phyloP scores from a whole-genome alignment of 2,888 invertebrate genomes.

The Diplolepis rosae region DNA sequence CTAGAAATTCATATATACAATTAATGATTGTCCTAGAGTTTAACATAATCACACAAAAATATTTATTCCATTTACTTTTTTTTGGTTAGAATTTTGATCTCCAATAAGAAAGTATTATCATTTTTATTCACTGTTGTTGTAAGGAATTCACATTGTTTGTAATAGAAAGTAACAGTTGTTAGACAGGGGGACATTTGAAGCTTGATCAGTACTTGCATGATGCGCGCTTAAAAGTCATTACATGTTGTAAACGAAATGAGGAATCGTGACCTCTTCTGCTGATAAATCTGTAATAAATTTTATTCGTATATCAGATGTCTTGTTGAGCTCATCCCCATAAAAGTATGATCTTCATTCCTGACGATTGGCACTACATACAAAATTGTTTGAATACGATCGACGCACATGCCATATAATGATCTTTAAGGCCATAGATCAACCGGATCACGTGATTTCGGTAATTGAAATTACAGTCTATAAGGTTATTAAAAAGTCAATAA shows the following conservation, averaged over 20 bases:
- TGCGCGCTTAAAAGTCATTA: not conserved
- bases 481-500: no score
- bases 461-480: no score
- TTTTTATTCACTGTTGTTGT: no score
- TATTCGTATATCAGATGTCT: constrained; percentile 9
- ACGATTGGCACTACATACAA: constrained; percentile 2
- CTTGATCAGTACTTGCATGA: not conserved
- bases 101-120: no score
- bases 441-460: no score
- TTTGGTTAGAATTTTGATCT: no score
- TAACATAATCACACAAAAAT: no score
- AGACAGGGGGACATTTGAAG: not conserved
- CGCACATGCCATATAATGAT: constrained; percentile 15
- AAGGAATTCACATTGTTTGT: no score
- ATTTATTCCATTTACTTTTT: no score
- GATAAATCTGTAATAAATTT: not conserved
- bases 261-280: not conserved
- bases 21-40: no score
- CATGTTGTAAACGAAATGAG: not conserved
- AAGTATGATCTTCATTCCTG: constrained; percentile 7
- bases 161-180: no score
- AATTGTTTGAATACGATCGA: constrained; percentile 20
- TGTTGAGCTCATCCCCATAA: constrained; percentile 9
- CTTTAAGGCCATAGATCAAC: constrained; percentile 18
- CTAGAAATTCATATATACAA: no score